Evolutionary conservation across 1,140 invertebrate genomes (phyloP).

Genomic region (Drosophila pallidifrons): DNA sequence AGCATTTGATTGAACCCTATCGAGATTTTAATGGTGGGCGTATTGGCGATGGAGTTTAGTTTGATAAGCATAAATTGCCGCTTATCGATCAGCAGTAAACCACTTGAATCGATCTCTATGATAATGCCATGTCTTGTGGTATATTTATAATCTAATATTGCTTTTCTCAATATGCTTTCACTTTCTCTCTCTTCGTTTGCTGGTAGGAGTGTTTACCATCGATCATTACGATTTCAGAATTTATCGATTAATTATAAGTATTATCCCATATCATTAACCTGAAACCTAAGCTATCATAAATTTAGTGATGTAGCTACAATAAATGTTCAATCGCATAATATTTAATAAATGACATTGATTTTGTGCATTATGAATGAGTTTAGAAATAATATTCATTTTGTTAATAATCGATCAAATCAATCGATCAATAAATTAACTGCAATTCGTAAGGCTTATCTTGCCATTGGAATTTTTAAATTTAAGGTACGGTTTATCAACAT

Average conservation of each 20-base stretch:
- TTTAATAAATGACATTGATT: too few species aligned
- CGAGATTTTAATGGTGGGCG: slow-evolving; percentile 54
- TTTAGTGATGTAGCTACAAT: too few species aligned
- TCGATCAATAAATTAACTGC: too few species aligned
- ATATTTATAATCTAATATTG: slow-evolving; percentile 23
- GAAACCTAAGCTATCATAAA: too few species aligned
- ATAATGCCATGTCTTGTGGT: slow-evolving; percentile 50
- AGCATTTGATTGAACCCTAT: slow-evolving; percentile 21
- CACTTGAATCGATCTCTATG: slow-evolving; percentile 59
- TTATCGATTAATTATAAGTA: background rate
- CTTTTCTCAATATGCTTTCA: slow-evolving; percentile 6
- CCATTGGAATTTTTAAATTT: too few species aligned
- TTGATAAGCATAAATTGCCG: slow-evolving; percentile 72
- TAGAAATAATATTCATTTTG: too few species aligned
- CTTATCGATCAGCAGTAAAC: slow-evolving; percentile 52
- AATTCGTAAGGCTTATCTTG: too few species aligned
- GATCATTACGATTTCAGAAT: background rate
- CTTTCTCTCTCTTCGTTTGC: slow-evolving; percentile 36
- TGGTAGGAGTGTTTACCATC: background rate
- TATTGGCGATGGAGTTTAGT: slow-evolving; percentile 2
- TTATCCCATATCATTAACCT: too few species aligned
- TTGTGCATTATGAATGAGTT: too few species aligned
- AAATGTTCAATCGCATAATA: too few species aligned
- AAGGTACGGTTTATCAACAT: too few species aligned
- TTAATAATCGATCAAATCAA: too few species aligned